Evolutionary conservation across 2,113 vertebrate genomes (phyloP).

Genomic region (Osmerus mordax): DNA sequence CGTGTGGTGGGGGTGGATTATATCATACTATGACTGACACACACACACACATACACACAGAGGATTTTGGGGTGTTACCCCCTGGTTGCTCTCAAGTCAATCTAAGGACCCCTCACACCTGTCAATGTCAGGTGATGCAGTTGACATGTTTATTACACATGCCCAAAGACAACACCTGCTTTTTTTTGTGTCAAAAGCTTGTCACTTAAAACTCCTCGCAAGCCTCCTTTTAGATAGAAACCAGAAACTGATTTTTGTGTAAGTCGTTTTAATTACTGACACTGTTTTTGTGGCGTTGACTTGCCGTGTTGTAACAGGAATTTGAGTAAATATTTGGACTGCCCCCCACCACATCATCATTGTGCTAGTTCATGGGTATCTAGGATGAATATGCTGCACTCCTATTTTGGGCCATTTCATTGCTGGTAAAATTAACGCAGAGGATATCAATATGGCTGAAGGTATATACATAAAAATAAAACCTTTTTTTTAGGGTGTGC

Average conservation of each 20-base stretch:
- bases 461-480: no score
- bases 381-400: background rate
- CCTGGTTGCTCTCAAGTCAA: background rate
- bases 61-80: no score
- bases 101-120: conserved; percentile 39
- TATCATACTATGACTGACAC: no score
- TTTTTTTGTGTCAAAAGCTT: background rate
- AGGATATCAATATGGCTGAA: background rate
- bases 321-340: no score
- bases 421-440: background rate
- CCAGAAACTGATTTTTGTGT: no score
- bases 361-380: background rate
- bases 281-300: background rate
- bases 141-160: conserved; percentile 31
- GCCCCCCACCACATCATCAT: no score
- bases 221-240: no score
- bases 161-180: conserved; percentile 41
- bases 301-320: no score
- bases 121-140: conserved; percentile 59
- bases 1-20: no score
- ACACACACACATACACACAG: no score
- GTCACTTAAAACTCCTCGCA: background rate
- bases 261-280: no score
- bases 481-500: no score
- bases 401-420: background rate